phyloP scores from a whole-genome alignment of 2,797 vertebrate genomes.

The Brachymystax lenok region DNA sequence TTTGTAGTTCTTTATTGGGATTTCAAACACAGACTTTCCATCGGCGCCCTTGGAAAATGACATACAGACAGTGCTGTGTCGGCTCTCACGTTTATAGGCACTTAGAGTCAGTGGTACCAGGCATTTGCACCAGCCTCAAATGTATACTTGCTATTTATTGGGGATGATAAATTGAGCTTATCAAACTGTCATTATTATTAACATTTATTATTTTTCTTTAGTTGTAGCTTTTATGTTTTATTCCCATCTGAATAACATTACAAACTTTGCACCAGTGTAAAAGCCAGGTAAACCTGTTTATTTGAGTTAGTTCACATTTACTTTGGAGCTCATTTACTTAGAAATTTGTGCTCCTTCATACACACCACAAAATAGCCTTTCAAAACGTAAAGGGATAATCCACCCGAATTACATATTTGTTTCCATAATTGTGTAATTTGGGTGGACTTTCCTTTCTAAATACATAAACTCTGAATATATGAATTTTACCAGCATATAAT shows the following conservation, averaged over 20 bases:
- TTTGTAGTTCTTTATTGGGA: constrained; percentile 48
- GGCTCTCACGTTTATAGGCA: constrained; percentile 5
- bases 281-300: background rate
- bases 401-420: background rate
- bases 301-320: background rate
- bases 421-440: background rate
- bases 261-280: background rate
- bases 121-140: constrained; percentile 24
- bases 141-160: background rate
- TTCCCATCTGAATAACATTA: background rate
- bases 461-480: constrained; percentile 18
- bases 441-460: background rate
- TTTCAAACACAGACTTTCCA: constrained; percentile 25
- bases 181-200: background rate
- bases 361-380: constrained; percentile 18
- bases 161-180: background rate
- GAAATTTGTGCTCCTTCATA: constrained; percentile 19
- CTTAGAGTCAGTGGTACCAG: constrained; percentile 2
- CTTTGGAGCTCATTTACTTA: background rate
- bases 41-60: constrained; percentile 12
- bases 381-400: constrained; percentile 18
- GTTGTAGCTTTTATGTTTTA: background rate
- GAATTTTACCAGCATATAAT: constrained; percentile 27
- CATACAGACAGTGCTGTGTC: constrained; percentile 14
- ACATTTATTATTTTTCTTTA: background rate